Base-by-base conservation (phyloP, 2,797 vertebrate genomes). In the Dipus sagitta region DNA sequence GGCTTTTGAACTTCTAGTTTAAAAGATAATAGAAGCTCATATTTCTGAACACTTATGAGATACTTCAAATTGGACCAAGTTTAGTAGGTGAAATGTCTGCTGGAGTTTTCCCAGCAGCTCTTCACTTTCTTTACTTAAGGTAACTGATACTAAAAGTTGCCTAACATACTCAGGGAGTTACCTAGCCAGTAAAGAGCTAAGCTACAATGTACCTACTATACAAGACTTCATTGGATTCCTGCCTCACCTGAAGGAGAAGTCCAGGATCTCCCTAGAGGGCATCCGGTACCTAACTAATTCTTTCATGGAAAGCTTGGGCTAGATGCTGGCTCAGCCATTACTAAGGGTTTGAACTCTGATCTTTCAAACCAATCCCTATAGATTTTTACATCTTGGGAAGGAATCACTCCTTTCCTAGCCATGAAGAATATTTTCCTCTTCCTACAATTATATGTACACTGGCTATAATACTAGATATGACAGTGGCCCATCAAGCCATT, bases 351-450 rank as follows among this genome's bases (percentile, higher is more conserved):
- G 98, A 98, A 98, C 97, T 96, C 97, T 97, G 97, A 97, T 97
- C 96, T 98, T 98, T 98, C 95, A 96, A 98, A 98, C 98, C 96
- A 97, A 96, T 98, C 97, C 97, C 92, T 95, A 95, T 64, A 96
- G 98, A 97, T 96, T 97, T 98, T 98, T 97, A 97, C 97, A 97
- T 98, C 98, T 98, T 97, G 97, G 97, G 97, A 98, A 96, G 92
- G 96, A 97, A 98, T 97, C 96, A 52, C 60, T 92, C 96, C 97
- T 97, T 98, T 98, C 97, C 97, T 96, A 98, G 97, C 94, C 91
- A 97, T 98, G 97, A 98, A 98, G 96, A 92, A 95, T 96, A 97
- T 98, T 98, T 97, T 97, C 97, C 94, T 96, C 96, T 97, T 97
- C 97, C 98, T 97, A 96, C 94, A 97, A 97, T 97, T 96, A 98